These are phyloP conservation scores for Sepiola atlantica DNA, from an alignment of 2,888 invertebrate genomes.

Conservation along the genomic window DNA sequence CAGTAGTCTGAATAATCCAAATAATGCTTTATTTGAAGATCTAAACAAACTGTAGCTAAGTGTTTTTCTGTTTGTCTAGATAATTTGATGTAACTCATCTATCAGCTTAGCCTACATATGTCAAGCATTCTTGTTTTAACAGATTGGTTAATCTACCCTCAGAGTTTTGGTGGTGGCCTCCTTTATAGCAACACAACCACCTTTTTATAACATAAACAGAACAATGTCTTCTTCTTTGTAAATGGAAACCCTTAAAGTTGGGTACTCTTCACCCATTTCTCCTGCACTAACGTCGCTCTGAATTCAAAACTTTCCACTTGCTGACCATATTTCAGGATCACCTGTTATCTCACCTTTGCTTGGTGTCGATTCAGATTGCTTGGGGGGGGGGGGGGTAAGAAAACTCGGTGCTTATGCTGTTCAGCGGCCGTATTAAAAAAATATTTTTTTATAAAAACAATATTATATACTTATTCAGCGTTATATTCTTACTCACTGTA, in stretches of 20 bases:
- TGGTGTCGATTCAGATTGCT: accelerated
- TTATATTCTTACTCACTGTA: too few relatives aligned
- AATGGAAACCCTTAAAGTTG: neutral
- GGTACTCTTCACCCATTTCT: neutral
- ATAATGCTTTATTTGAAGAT: too few relatives aligned
- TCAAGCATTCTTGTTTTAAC: neutral
- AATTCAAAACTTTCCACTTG: neutral
- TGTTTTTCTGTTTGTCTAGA: neutral
- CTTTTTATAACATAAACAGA: neutral
- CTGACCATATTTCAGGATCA: neutral
- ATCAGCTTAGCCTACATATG: neutral
- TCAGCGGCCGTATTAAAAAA: too few relatives aligned
- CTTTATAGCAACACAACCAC: neutral
- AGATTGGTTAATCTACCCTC: neutral
- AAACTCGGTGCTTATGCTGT: too few relatives aligned
- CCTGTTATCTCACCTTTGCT: neutral
- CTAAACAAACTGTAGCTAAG: too few relatives aligned
- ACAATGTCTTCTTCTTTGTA: neutral
- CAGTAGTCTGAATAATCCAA: too few relatives aligned
- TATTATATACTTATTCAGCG: too few relatives aligned
- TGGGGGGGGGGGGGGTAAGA: neutral
- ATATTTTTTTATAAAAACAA: too few relatives aligned
- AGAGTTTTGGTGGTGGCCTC: neutral
- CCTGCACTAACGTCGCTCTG: neutral
- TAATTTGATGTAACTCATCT: neutral